These are phyloP conservation scores for Petrophora chlorosata DNA, from an alignment of 2,888 invertebrate genomes.

Conservation along the genomic window DNA sequence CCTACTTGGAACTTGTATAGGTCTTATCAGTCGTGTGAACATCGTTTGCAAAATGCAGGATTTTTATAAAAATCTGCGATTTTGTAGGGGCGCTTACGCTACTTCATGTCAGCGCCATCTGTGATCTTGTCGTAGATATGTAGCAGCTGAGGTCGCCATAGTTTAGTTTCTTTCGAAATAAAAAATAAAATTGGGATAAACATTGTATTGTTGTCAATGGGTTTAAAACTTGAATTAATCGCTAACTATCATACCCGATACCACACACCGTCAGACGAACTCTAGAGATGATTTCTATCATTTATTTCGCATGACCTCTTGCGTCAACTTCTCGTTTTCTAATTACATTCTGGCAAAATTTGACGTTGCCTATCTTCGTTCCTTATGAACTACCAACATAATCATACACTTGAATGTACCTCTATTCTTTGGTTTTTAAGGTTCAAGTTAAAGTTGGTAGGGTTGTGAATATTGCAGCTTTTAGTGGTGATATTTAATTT, in stretches of 20 bases:
- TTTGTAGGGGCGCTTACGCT: no score
- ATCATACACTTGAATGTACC: conserved; percentile 29
- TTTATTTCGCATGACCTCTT: conserved; percentile 77
- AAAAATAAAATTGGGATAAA: no score
- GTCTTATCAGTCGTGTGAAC: no score
- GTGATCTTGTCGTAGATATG: no score
- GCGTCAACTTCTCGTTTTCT: conserved; percentile 64
- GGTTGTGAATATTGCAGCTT: conserved; percentile 22
- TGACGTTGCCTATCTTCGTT: conserved; percentile 60
- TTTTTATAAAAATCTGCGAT: no score
- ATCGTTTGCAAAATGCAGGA: no score
- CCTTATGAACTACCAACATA: conserved; percentile 45
- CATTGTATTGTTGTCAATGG: no score
- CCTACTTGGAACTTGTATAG: no score
- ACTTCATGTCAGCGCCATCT: no score
- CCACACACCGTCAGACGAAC: conserved; percentile 34
- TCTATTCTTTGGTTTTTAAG: conserved; percentile 34
- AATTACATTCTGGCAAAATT: conserved; percentile 76
- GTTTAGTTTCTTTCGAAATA: no score
- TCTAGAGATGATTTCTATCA: conserved; percentile 64
- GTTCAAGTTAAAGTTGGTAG: conserved; percentile 23
- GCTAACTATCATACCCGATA: conserved; percentile 14
- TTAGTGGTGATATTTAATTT: conserved; percentile 75
- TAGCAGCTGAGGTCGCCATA: no score
- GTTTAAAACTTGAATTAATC: no score